Evolutionary conservation across 2,888 invertebrate genomes (phyloP), one percentile per base, ranked within the genome.

Genomic region (Diarsia dahlii): DNA sequence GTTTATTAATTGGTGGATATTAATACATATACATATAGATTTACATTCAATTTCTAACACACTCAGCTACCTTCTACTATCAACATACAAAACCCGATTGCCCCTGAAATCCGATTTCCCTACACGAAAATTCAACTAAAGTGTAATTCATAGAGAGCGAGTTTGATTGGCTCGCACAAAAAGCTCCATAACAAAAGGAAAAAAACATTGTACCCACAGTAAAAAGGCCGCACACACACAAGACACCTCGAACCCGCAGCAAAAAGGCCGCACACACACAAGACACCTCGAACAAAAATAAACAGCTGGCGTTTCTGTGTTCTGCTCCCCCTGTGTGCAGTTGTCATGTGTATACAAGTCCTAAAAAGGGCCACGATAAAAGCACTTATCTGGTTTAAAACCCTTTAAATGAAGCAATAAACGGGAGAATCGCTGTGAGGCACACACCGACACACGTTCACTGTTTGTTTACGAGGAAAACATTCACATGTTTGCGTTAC

Each of bases 361-460:
- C 91, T 93, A 92, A 93, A 93, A 93, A 93, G 90, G 87, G 87
- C 87, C 78, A 76, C 88, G 91, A 89, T 91, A 89, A 93, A 92
- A 93, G 92, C 93, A 92, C 92, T 95, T 94, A 94, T 92, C 93
- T 91, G 92, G 86, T 93, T 93, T 93, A 92, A 93, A 95, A 91
- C 93, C 94, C 92, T 93, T 91, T 91, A 93, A 94, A 95, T 95
- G 92, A 94, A 95, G 95, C 93, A 92, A 94, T 95, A 93, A 94
- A 94, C 80, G 90, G 84, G 71, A 70, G 86, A 86, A 87, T 86
- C 83, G 79, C 87, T 83, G 87, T 81, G 81, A 81, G 85, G 83
- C 84, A 88, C 85, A 88, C 86, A 88, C 78, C 74, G 88, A 74
- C 87, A 62, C 39, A 63, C 45, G 63, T 12, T 15, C 45, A 85